Evolutionary conservation across 2,113 vertebrate species (phyloP).

Genomic region (Cyanoramphus novaezelandiae): DNA sequence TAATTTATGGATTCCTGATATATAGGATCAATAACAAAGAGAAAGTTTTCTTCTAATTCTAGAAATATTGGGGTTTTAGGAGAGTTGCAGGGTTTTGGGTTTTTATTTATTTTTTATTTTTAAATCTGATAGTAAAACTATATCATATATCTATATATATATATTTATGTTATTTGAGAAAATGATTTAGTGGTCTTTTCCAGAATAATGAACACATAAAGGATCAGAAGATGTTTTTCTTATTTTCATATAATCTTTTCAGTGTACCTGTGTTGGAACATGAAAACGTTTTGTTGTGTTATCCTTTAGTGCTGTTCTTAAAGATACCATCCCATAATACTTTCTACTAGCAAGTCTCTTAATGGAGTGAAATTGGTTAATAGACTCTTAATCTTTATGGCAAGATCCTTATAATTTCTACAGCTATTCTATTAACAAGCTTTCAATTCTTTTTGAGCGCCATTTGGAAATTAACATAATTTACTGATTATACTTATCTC

Average conservation of each 20-base stretch:
- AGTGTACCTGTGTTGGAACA: background rate
- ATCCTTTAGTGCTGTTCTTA: background rate
- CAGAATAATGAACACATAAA: background rate
- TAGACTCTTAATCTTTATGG: background rate
- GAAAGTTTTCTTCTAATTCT: background rate
- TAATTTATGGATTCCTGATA: background rate
- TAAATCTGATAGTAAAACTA: background rate
- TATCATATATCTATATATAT: no score
- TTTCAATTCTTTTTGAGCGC: background rate
- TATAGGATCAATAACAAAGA: background rate
- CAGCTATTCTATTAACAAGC: background rate
- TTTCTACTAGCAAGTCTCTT: background rate
- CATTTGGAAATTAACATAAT: background rate
- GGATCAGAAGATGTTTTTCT: background rate
- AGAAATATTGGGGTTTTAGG: fast-evolving
- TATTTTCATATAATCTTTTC: background rate
- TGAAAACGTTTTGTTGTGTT: background rate
- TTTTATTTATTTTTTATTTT: background rate
- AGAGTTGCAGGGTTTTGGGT: fast-evolving
- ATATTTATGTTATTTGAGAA: background rate
- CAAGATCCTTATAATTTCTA: background rate
- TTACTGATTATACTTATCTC: background rate
- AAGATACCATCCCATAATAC: background rate
- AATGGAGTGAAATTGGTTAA: background rate
- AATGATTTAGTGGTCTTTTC: background rate